Evolutionary conservation across 30 jellyfish, hydroid and myxozoan genomes (phyloP).

Genomic region (Kudoa iwatai): DNA sequence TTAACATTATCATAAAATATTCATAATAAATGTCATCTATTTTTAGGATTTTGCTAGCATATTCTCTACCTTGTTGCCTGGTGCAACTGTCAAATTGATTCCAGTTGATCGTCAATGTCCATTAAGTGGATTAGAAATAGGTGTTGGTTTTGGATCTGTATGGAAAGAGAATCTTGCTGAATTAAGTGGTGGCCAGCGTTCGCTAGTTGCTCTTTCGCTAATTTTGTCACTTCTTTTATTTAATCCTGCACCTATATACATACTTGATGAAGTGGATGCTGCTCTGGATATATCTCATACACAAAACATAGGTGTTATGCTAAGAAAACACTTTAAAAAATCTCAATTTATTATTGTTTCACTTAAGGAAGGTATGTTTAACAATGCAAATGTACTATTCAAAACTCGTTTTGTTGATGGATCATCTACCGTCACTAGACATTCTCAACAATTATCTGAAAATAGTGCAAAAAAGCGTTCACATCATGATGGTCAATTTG

Average conservation of each 20-base stretch:
- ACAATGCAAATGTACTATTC: slow-evolving; percentile 65
- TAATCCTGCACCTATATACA: slow-evolving; percentile 91
- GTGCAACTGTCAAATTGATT: slow-evolving; percentile 45
- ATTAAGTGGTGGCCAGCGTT: slow-evolving; percentile 89
- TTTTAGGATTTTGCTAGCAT: slow-evolving; percentile 70
- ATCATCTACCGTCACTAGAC: slow-evolving; percentile 41
- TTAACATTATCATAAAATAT: too few species aligned
- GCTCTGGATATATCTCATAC: slow-evolving; percentile 94
- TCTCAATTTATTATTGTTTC: slow-evolving; percentile 89
- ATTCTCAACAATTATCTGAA: too few species aligned
- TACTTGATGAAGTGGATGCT: slow-evolving; percentile 92
- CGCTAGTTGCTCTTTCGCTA: slow-evolving; percentile 71
- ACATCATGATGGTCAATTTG: too few species aligned
- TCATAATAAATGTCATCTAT: too few species aligned
- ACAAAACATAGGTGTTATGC: slow-evolving; percentile 85
- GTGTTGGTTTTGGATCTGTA: slow-evolving; percentile 64
- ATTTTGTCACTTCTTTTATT: slow-evolving; percentile 49
- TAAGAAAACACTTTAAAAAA: slow-evolving; percentile 42
- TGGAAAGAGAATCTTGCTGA: slow-evolving; percentile 92
- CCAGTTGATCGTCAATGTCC: slow-evolving; percentile 58
- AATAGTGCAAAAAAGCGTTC: too few species aligned
- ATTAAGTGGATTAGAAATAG: slow-evolving; percentile 65
- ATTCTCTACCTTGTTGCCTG: slow-evolving; percentile 68
- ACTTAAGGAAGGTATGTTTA: slow-evolving; percentile 80
- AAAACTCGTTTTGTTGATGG: slow-evolving; percentile 84